Conservation (phyloP, 1,140 invertebrate species). For the Drosophila tani region DNA sequence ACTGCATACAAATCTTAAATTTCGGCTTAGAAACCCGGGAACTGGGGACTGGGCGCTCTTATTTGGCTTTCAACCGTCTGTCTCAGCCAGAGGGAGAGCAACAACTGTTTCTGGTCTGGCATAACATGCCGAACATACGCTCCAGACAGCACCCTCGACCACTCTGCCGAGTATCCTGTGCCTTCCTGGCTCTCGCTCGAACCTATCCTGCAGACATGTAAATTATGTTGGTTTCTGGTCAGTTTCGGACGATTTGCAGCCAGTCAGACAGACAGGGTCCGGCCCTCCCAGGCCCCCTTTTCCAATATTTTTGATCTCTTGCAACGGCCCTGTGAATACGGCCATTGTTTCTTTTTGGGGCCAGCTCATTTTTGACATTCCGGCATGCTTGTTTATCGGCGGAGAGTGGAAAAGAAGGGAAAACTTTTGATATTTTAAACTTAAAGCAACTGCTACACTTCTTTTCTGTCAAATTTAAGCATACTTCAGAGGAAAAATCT, state of each 20-base stretch:
- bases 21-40: neutral
- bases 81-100: conserved; percentile 21
- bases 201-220: conserved; percentile 76
- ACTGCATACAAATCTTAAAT: neutral
- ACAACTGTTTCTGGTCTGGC: conserved; percentile 67
- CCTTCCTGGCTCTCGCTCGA: conserved; percentile 37
- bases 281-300: neutral
- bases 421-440: too few species aligned
- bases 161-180: neutral
- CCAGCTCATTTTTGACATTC: conserved; percentile 18
- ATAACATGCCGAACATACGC: conserved; percentile 67
- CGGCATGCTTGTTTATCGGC: neutral
- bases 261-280: conserved; percentile 26
- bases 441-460: too few species aligned
- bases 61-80: neutral
- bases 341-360: conserved; percentile 1
- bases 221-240: conserved; percentile 77
- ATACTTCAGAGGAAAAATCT: too few species aligned
- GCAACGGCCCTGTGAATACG: too few species aligned
- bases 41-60: neutral
- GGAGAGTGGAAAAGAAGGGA: neutral
- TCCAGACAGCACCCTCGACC: conserved; percentile 23
- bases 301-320: neutral
- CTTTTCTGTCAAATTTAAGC: too few species aligned
- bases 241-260: conserved; percentile 58